Evolutionary conservation across 2,113 vertebrate genomes (phyloP).

Genomic region (Falco punctatus): DNA sequence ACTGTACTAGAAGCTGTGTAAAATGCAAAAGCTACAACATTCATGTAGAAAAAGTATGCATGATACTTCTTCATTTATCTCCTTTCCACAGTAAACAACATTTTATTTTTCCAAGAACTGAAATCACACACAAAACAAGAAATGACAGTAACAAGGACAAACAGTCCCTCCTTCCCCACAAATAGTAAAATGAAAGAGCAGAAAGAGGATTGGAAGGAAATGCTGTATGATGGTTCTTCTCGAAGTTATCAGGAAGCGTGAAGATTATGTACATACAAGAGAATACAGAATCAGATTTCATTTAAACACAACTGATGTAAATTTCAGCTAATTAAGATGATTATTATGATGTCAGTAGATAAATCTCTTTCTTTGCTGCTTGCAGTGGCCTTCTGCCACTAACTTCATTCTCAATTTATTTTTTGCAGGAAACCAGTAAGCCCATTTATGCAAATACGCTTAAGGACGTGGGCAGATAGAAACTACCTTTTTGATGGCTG

Average conservation of each 20-base stretch:
- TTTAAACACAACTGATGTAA: not conserved
- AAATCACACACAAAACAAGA: not conserved
- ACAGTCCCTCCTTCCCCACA: not conserved
- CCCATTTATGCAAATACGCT: not conserved
- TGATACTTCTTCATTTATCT: not conserved
- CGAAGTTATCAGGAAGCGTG: not conserved
- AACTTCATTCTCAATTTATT: not conserved
- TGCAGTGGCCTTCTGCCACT: not conserved
- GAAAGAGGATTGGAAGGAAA: not conserved
- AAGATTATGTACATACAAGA: not conserved
- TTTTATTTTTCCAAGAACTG: slow-evolving; percentile 7
- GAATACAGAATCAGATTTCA: not conserved
- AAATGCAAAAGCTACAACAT: not conserved
- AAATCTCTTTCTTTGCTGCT: not conserved
- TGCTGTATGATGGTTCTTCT: not conserved
- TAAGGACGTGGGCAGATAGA: not conserved
- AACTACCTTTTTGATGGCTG: not conserved
- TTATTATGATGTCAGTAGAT: not conserved
- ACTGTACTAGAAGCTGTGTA: not conserved
- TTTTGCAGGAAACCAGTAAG: not conserved
- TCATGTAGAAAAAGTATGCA: not conserved
- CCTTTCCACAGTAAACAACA: not conserved
- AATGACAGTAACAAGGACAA: not conserved
- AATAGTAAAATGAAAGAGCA: not conserved
- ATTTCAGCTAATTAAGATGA: not conserved